Percentiles rank a stretch among this genome's conserved stretches.
Evolutionary conservation across 1,140 invertebrate species (phyloP).

Genomic region (Cryptotermes secundus): DNA sequence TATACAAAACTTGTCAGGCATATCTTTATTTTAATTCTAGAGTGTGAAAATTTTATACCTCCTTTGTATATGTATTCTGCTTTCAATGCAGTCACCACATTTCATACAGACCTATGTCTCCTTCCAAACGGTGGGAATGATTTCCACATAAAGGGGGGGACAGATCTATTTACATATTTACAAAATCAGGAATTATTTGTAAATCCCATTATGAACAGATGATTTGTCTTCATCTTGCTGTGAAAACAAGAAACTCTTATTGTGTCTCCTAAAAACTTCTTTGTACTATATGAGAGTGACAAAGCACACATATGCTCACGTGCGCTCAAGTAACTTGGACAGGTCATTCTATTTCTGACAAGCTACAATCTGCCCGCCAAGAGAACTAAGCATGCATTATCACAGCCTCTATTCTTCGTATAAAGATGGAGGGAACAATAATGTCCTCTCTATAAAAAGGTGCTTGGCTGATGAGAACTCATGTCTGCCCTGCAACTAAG

Average conservation of each 20-base stretch:
- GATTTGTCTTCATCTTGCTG: not conserved
- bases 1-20: slow-evolving; percentile 1
- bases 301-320: not conserved
- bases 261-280: not conserved
- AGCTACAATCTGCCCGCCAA: too few relatives aligned
- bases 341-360: not conserved
- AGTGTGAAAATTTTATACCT: not conserved
- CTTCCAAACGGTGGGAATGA: not conserved
- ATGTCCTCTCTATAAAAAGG: too few relatives aligned
- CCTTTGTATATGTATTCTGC: not conserved
- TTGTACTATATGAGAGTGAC: not conserved
- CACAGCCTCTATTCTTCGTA: too few relatives aligned
- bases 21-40: not conserved
- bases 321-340: not conserved
- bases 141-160: not conserved
- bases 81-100: not conserved
- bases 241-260: not conserved
- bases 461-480: too few relatives aligned
- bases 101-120: too few relatives aligned
- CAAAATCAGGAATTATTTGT: not conserved
- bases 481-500: too few relatives aligned
- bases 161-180: not conserved
- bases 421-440: too few relatives aligned
- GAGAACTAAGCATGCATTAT: too few relatives aligned
- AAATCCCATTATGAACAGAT: not conserved